Percentiles rank a stretch among this genome's conserved stretches.
Evolutionary conservation across 2,888 invertebrate genomes (phyloP).

Genomic region (Lithophane socia): DNA sequence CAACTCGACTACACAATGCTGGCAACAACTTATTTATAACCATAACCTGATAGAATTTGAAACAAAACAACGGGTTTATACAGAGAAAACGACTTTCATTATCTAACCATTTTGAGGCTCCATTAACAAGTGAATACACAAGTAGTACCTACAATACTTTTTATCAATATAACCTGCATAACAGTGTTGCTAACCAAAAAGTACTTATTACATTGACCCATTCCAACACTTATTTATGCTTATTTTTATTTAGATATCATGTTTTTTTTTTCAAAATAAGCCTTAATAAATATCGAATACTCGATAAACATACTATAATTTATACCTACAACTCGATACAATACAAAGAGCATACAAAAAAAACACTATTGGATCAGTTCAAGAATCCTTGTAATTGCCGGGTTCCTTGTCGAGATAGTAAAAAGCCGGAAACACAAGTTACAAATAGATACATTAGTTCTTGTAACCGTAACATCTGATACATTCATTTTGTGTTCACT

Average conservation of each 20-base stretch:
- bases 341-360: neutral
- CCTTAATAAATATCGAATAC: neutral
- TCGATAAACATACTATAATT: neutral
- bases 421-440: slow-evolving; percentile 84
- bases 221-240: no score
- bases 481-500: slow-evolving; percentile 74
- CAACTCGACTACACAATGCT: neutral
- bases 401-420: slow-evolving; percentile 67
- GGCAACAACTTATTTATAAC: neutral
- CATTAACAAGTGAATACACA: no score
- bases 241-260: neutral
- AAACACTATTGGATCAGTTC: neutral
- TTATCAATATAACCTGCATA: no score
- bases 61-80: no score
- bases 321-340: neutral
- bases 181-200: no score
- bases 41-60: no score
- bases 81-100: no score
- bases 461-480: slow-evolving; percentile 83
- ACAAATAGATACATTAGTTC: slow-evolving; percentile 88
- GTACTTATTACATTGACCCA: no score
- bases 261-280: neutral
- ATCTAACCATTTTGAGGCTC: no score
- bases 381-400: slow-evolving; percentile 70
- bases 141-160: no score